These are phyloP conservation scores for Gymnodraco acuticeps DNA, from an alignment of 2,797 vertebrate species.

Conservation along the genomic window DNA sequence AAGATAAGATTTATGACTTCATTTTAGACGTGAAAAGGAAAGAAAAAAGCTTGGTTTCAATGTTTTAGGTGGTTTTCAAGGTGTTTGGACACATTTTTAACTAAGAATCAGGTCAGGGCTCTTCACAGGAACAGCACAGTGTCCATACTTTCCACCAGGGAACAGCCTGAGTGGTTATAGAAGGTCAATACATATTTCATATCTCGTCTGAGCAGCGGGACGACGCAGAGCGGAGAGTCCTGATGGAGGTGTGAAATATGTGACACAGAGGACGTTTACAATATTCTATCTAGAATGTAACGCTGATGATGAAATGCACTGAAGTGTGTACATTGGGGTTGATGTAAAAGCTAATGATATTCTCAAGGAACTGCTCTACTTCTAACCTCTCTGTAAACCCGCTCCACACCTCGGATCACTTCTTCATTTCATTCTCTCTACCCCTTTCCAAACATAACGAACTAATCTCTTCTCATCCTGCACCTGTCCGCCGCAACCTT, in stretches of 20 bases:
- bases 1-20: no score
- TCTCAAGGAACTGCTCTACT: no score
- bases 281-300: no score
- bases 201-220: conserved; percentile 32
- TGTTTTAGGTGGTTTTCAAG: not conserved
- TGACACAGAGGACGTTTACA: not conserved
- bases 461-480: no score
- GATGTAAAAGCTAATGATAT: not conserved
- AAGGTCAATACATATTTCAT: conserved; percentile 66
- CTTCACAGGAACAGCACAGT: conserved; percentile 7
- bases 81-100: not conserved
- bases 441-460: no score
- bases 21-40: not conserved
- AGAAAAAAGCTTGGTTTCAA: not conserved
- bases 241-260: conserved; percentile 8
- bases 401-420: no score
- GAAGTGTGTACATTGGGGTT: not conserved
- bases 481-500: no score
- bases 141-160: conserved; percentile 47
- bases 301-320: not conserved
- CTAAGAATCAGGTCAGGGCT: conserved; percentile 61
- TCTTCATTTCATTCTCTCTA: no score
- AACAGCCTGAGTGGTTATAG: conserved; percentile 50
- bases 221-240: not conserved
- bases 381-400: no score